Evolutionary conservation across 2,797 vertebrate species (phyloP).

Genomic region (Erethizon dorsatum): DNA sequence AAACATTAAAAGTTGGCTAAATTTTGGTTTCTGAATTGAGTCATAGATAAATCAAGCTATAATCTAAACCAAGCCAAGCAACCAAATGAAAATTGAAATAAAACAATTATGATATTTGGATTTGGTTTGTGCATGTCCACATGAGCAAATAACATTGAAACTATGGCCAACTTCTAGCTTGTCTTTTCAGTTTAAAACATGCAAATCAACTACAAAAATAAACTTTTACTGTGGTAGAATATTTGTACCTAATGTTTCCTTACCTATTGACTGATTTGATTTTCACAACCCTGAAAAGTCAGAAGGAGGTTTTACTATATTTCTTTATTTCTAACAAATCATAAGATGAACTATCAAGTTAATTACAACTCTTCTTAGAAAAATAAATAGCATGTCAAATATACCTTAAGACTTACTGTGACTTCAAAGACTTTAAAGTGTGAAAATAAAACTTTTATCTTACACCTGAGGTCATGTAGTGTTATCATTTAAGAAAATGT

Average conservation of each 20-base stretch:
- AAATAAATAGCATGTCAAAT: conserved; percentile 30
- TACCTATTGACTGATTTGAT: neutral
- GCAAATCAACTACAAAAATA: neutral
- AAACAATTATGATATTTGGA: neutral
- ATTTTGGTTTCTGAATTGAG: conserved; percentile 14
- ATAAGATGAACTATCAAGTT: conserved; percentile 35
- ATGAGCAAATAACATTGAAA: conserved; percentile 20
- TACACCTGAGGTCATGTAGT: neutral
- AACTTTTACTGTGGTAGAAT: neutral
- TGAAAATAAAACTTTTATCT: conserved; percentile 54
- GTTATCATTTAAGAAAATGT: neutral
- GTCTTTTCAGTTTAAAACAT: neutral
- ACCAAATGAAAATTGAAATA: conserved; percentile 53
- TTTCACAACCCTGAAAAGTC: conserved; percentile 33
- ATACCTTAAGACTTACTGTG: neutral
- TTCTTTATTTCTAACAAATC: conserved; percentile 47
- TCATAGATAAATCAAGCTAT: conserved; percentile 12
- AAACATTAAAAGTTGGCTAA: conserved; percentile 43
- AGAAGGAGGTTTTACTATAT: neutral
- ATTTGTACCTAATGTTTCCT: conserved; percentile 13
- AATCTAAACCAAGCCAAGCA: conserved; percentile 44
- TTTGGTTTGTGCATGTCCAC: neutral
- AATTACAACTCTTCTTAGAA: conserved; percentile 41
- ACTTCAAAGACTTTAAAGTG: conserved; percentile 30
- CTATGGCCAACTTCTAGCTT: neutral